Evolutionary conservation across 2,888 invertebrate genomes (phyloP).

Genomic region (Noctua janthe): DNA sequence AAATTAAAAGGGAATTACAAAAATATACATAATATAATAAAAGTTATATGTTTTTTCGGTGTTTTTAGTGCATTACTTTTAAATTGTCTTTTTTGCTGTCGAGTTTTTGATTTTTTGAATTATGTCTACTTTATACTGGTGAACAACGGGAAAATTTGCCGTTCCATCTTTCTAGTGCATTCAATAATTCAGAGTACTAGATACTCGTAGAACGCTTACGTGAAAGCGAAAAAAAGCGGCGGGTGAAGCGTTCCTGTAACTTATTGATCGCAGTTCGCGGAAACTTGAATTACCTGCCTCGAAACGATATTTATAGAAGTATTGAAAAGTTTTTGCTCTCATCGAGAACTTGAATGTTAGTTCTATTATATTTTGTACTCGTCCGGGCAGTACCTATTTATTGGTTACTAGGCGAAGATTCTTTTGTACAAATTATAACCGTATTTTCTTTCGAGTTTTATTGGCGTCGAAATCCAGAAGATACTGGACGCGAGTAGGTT

Average conservation of each 20-base stretch:
- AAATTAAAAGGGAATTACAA: no score
- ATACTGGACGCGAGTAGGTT: background rate
- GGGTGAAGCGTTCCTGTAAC: background rate
- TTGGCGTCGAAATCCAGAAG: background rate
- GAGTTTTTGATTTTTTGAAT: no score
- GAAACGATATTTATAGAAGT: background rate
- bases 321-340: background rate
- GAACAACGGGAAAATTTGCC: background rate
- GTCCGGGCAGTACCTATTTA: background rate
- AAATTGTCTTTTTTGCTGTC: no score
- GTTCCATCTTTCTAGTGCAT: constrained; percentile 19
- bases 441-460: background rate
- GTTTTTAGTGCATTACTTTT: no score
- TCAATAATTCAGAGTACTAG: constrained; percentile 19
- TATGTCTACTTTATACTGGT: no score
- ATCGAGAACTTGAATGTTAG: background rate
- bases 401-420: background rate
- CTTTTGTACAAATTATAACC: background rate
- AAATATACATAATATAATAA: no score
- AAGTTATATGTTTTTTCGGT: no score
- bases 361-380: background rate
- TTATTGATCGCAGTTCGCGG: constrained; percentile 22
- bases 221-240: no score
- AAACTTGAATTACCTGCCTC: background rate
- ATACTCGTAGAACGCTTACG: background rate